Conservation (phyloP, 2,888 invertebrate genomes). For the Caenorhabditis wallacei region DNA sequence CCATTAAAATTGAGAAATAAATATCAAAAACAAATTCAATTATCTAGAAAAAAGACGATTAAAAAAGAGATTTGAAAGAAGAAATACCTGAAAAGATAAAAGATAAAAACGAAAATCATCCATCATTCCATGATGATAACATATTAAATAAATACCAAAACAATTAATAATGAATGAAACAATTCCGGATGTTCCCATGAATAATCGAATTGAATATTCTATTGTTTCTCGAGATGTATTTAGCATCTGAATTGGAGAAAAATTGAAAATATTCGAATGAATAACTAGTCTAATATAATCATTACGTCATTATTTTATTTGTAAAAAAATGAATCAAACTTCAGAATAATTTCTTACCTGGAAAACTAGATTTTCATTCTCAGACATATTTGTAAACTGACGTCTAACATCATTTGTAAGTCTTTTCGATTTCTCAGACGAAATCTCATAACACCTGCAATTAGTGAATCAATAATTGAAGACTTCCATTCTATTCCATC, state of each 20-base stretch:
- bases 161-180: slow-evolving; percentile 35
- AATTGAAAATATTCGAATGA: background rate
- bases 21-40: slow-evolving; percentile 25
- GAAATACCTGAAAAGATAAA: slow-evolving; percentile 36
- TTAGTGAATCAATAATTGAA: slow-evolving; percentile 7
- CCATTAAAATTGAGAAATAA: slow-evolving; percentile 38
- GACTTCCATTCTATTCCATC: background rate
- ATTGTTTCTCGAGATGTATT: slow-evolving; percentile 28
- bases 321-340: background rate
- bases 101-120: slow-evolving; percentile 48
- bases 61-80: too few species aligned
- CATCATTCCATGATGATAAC: slow-evolving; percentile 39
- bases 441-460: slow-evolving; percentile 23
- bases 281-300: background rate
- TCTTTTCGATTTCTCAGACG: slow-evolving; percentile 3
- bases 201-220: slow-evolving; percentile 10
- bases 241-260: slow-evolving; percentile 16
- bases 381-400: slow-evolving; percentile 4
- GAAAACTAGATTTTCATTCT: slow-evolving; percentile 2
- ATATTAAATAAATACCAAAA: slow-evolving; percentile 41
- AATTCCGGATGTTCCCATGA: slow-evolving; percentile 38
- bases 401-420: slow-evolving; percentile 7
- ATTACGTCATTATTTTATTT: background rate
- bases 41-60: slow-evolving; percentile 30
- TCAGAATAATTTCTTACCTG: slow-evolving; percentile 14